A percentile compares a stretch with the other conserved stretches of the same genome.
Evolutionary conservation across 2,888 invertebrate genomes (phyloP).

Genomic region (Celastrina argiolus): DNA sequence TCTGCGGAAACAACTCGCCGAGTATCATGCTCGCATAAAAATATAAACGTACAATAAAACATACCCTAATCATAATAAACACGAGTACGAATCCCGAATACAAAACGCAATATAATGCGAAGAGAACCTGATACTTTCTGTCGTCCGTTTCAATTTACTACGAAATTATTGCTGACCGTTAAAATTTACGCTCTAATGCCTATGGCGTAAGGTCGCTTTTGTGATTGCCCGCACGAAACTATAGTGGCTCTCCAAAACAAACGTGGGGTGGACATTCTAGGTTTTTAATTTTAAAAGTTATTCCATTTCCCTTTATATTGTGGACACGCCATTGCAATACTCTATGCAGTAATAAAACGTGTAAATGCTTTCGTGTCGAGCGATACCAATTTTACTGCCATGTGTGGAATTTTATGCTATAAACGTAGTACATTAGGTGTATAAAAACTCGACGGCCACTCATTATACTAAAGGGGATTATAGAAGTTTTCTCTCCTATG

Average conservation of each 20-base stretch:
- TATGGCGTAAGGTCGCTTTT: constrained; percentile 1
- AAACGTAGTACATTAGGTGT: constrained; percentile 2
- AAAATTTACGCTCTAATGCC: not conserved
- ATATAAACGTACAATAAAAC: not conserved
- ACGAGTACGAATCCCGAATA: not conserved
- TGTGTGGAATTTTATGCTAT: constrained; percentile 10
- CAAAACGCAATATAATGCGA: constrained; percentile 16
- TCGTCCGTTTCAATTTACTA: constrained; percentile 9
- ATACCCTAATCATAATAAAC: constrained; percentile 17
- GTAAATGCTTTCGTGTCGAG: constrained; percentile 18
- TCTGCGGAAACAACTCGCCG: not conserved
- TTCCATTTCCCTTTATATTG: constrained; percentile 18
- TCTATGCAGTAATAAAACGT: constrained; percentile 20
- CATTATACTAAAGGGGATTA: constrained; percentile 5
- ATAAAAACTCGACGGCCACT: constrained; percentile 1
- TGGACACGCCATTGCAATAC: constrained; percentile 18
- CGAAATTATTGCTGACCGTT: not conserved
- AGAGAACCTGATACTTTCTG: constrained; percentile 13
- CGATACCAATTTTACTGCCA: constrained; percentile 15
- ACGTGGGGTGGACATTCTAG: constrained; percentile 21
- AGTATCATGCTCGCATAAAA: not conserved
- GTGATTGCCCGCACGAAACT: not conserved
- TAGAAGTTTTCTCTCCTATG: not conserved
- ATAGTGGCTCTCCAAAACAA: constrained; percentile 16
- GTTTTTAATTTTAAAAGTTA: constrained; percentile 22